These are phyloP conservation scores for Pachypeltis micranthus DNA, from an alignment of 1,140 invertebrate genomes.

Conservation along the genomic window DNA sequence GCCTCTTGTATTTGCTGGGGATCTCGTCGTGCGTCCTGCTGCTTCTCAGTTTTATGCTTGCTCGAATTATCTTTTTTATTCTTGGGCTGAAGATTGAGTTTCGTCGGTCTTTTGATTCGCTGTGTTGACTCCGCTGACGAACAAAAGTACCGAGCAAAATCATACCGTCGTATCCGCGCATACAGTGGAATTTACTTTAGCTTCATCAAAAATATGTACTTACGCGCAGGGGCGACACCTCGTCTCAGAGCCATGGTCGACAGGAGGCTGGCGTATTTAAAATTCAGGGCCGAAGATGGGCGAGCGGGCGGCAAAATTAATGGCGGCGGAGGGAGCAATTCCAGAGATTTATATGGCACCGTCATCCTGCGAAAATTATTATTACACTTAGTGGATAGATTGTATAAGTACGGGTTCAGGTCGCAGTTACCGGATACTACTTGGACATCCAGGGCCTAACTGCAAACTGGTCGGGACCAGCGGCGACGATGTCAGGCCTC, in stretches of 20 bases:
- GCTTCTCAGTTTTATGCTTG: neutral
- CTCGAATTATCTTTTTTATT: neutral
- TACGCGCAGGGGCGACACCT: neutral
- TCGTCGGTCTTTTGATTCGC: neutral
- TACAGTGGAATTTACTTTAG: too few relatives aligned
- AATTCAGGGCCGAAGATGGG: neutral
- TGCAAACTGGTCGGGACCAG: too few relatives aligned
- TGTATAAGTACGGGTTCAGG: too few relatives aligned
- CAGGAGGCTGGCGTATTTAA: neutral
- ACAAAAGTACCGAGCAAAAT: too few relatives aligned
- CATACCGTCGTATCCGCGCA: too few relatives aligned
- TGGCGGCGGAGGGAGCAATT: conserved; percentile 41
- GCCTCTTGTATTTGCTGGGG: too few relatives aligned
- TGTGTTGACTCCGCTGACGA: too few relatives aligned
- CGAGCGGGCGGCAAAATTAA: neutral
- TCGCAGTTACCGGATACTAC: too few relatives aligned
- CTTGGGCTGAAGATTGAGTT: neutral
- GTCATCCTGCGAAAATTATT: conserved; percentile 25
- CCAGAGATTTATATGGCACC: conserved; percentile 51
- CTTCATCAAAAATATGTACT: neutral
- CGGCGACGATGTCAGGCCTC: too few relatives aligned
- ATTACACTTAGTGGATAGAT: too few relatives aligned
- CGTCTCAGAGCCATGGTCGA: neutral
- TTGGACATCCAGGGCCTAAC: too few relatives aligned
- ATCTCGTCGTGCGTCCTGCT: neutral